Base-by-base conservation (phyloP, 2,888 invertebrate species). In the Protonemura montana region DNA sequence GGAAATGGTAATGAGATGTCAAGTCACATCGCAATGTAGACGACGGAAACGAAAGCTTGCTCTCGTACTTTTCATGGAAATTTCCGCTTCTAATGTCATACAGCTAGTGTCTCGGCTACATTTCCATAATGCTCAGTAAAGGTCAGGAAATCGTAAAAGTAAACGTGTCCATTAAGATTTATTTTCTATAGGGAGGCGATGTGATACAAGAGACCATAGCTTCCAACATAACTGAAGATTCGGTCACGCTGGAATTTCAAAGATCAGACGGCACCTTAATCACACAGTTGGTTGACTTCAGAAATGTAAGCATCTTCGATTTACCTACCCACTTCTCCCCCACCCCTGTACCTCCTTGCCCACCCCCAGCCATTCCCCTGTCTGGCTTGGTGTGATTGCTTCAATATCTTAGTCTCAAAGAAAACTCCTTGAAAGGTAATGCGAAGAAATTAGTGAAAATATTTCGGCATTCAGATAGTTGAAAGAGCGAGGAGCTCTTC, bases 251-350 rank as follows among this genome's bases (percentile, higher is more conserved):
- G 89, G 97, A 98, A 91, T 98, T 98, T 90, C 95, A 97, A 91
- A 94, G 97, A 89, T 95, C 97, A 13, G 98, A 98, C 91, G 98
- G 98, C 85, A 97, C 98, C 21, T 94, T 96, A 89, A 95, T 98
- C 87, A 97, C 98, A 0, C 98, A 98, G 91, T 94, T 98, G 88
- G 96, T 98, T 87, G 98, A 98, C 92, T 98, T 98, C 91, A 95
- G 96, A 92, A 97, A 97, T 93, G 98, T 98, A 93, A 95, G 95
- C 94, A 88, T 42, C 3, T 59, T 59, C 59, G 59, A 59, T 28
- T 76, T 35, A 78, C 78, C 78, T 27, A 25, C 13, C 21, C 21
- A 2, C 21, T 2, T 21, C 1, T 21, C 59, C 59, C 59, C 59
- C 7, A 10, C 13, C 78, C 26, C 2, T 13, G 0, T 27, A 25